phyloP scores from a whole-genome alignment of 2,888 invertebrate genomes.

The Cerceris rybyensis region DNA sequence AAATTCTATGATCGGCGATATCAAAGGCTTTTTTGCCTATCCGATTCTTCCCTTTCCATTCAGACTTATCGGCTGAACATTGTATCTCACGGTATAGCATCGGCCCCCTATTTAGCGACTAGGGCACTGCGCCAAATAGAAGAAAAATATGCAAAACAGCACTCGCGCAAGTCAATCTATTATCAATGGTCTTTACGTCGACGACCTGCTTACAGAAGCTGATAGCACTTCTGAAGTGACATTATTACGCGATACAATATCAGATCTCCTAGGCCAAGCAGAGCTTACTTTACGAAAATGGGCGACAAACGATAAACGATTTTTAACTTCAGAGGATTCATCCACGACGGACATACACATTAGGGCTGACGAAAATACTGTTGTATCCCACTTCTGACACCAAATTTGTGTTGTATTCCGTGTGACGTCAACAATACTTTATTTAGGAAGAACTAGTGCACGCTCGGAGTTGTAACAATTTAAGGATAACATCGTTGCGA shows the following conservation, averaged over 20 bases:
- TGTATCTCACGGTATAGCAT: slow-evolving; percentile 1
- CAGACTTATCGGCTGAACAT: background rate
- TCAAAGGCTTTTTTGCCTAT: slow-evolving; percentile 1
- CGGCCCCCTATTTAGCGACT: slow-evolving; percentile 6
- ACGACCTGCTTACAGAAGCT: slow-evolving; percentile 6
- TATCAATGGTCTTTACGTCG: slow-evolving; percentile 4
- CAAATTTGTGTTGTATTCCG: too few species aligned
- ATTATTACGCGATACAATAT: background rate
- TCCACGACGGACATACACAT: too few species aligned
- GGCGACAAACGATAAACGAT: background rate
- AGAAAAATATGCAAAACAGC: background rate
- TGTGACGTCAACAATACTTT: too few species aligned
- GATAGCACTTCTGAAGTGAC: too few species aligned
- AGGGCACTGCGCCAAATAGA: background rate
- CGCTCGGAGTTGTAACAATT: too few species aligned
- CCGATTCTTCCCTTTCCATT: background rate
- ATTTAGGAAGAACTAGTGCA: too few species aligned
- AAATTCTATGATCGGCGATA: background rate
- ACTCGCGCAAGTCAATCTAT: background rate
- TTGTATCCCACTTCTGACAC: too few species aligned
- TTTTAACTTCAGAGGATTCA: too few species aligned
- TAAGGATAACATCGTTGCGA: too few species aligned
- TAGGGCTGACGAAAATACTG: too few species aligned
- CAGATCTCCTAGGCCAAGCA: background rate
- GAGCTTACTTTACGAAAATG: background rate